These are phyloP conservation scores for Psammodynastes pulverulentus DNA, from an alignment of 2,113 vertebrate genomes.

Conservation along the genomic window DNA sequence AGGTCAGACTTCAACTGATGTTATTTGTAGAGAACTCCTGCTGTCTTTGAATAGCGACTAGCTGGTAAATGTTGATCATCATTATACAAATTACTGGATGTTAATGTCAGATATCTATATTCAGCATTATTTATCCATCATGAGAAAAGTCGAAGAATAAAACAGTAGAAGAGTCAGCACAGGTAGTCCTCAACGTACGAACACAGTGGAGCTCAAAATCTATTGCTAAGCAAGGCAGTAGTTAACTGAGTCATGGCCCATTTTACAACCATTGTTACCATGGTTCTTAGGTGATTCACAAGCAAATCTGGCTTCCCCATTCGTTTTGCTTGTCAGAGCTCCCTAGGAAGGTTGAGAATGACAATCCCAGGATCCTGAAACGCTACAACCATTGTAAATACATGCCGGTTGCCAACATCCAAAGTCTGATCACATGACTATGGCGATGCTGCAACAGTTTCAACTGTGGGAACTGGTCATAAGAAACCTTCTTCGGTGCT, in stretches of 20 bases:
- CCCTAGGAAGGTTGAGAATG: neutral
- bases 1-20: neutral
- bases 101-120: neutral
- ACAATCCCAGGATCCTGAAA: neutral
- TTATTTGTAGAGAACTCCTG: neutral
- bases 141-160: neutral
- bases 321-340: neutral
- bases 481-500: neutral
- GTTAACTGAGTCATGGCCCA: neutral
- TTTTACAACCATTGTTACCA: neutral
- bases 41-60: neutral
- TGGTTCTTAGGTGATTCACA: neutral
- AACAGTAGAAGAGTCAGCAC: neutral
- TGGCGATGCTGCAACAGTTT: neutral
- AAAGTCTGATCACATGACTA: neutral
- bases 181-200: neutral
- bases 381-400: neutral
- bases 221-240: neutral
- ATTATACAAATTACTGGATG: neutral
- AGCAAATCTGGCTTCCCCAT: neutral
- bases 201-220: neutral
- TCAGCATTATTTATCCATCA: neutral
- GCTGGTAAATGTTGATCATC: neutral
- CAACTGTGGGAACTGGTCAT: neutral
- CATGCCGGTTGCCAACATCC: neutral